Conservation (phyloP, 2,888 invertebrate genomes). For the Drosophila subquinaria region DNA sequence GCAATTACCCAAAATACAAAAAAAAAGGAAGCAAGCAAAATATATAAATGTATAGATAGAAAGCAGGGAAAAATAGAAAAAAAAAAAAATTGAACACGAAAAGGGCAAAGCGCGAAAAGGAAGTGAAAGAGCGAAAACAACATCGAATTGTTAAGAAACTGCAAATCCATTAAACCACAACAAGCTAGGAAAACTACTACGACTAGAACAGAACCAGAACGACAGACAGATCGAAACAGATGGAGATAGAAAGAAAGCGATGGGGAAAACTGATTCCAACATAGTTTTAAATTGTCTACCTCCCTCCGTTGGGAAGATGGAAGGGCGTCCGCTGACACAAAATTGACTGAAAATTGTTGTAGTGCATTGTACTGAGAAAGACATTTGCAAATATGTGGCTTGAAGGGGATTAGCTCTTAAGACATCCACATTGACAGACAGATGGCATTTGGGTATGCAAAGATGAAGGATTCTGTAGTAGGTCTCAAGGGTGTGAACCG, state of each 20-base stretch:
- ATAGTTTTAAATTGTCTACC: conserved; percentile 43
- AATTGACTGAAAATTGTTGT: conserved; percentile 74
- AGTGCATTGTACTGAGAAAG: conserved; percentile 25
- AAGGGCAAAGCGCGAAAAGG: conserved; percentile 76
- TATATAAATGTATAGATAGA: conserved; percentile 8
- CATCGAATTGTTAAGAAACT: conserved; percentile 80
- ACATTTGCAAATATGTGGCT: conserved; percentile 55
- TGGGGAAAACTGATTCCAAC: not conserved
- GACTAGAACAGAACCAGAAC: conserved; percentile 13
- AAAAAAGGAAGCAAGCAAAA: not conserved
- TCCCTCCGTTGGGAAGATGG: not conserved
- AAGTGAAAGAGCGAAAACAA: conserved; percentile 75
- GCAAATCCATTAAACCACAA: conserved; percentile 82
- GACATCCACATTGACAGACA: conserved; percentile 7
- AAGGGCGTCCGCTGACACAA: conserved; percentile 44
- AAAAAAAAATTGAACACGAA: conserved; percentile 61
- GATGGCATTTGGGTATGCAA: conserved; percentile 8
- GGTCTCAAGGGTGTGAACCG: conserved; percentile 1
- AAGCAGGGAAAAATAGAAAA: conserved; percentile 1
- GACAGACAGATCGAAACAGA: not conserved
- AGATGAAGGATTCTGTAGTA: conserved; percentile 1
- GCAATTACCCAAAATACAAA: conserved; percentile 74
- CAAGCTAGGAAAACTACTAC: conserved; percentile 53
- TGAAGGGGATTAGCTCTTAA: conserved; percentile 54
- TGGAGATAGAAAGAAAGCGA: not conserved